phyloP scores from a whole-genome alignment of 1,140 invertebrate species.

The Ceratina australensis region DNA sequence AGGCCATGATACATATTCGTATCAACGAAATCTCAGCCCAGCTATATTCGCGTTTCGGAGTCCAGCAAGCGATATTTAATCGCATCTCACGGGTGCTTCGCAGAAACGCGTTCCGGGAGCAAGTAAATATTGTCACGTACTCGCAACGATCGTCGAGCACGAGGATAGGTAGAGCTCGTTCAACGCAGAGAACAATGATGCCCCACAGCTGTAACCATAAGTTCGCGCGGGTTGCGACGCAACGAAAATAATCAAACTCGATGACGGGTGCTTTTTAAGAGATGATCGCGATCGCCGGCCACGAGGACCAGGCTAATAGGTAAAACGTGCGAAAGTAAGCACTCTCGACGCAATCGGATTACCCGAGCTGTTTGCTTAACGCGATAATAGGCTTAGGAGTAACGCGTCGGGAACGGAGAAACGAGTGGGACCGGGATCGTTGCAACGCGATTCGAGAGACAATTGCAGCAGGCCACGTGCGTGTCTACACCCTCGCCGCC shows the following conservation, averaged over 20 bases:
- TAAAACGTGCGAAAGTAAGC: constrained; percentile 70
- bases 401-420: constrained; percentile 13
- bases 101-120: constrained; percentile 25
- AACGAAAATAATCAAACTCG: constrained; percentile 44
- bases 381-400: constrained; percentile 60
- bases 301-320: constrained; percentile 54
- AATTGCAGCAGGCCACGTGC: constrained; percentile 5
- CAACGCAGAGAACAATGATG: not conserved
- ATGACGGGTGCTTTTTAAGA: not conserved
- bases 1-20: too few species aligned
- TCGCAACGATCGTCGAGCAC: not conserved
- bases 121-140: constrained; percentile 46
- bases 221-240: constrained; percentile 14
- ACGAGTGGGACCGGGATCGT: not conserved
- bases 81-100: constrained; percentile 16
- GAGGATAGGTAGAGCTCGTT: not conserved
- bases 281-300: not conserved
- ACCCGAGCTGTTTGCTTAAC: constrained; percentile 58
- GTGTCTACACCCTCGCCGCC: not conserved
- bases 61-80: constrained; percentile 36
- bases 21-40: too few species aligned
- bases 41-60: not conserved
- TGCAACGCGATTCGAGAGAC: not conserved
- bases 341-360: constrained; percentile 63
- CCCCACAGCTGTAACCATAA: constrained; percentile 42